Evolutionary conservation across 1,140 invertebrate species (phyloP).

Genomic region (Drosophila nigrodunni): DNA sequence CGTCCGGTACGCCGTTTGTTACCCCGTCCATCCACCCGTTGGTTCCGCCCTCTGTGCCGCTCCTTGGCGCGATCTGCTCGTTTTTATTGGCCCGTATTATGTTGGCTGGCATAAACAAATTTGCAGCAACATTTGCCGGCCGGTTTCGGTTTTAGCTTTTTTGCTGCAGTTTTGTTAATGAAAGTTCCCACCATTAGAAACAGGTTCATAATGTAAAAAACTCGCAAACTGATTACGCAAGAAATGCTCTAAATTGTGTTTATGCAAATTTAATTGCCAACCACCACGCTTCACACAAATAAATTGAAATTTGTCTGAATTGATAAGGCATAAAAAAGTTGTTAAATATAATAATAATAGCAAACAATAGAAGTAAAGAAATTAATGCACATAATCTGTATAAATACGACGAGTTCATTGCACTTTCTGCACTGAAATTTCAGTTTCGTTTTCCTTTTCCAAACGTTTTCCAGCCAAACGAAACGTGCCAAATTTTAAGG

Average conservation of each 20-base stretch:
- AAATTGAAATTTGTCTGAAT: conserved; percentile 37
- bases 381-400: conserved; percentile 47
- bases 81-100: conserved; percentile 30
- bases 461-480: conserved; percentile 39
- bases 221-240: conserved; percentile 65
- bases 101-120: conserved; percentile 76
- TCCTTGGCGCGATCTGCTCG: conserved; percentile 1
- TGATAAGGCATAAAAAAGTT: conserved; percentile 40
- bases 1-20: conserved; percentile 60
- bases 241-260: conserved; percentile 49
- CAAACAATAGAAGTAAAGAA: conserved; percentile 18
- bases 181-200: conserved; percentile 83
- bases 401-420: conserved; percentile 65
- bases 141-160: conserved; percentile 52
- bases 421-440: conserved; percentile 39
- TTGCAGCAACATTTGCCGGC: conserved; percentile 78
- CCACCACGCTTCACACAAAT: neutral
- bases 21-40: neutral
- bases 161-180: conserved; percentile 71
- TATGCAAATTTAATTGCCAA: conserved; percentile 67
- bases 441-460: conserved; percentile 56
- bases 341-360: conserved; percentile 13
- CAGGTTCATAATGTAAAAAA: conserved; percentile 66
- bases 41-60: conserved; percentile 6
- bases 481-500: conserved; percentile 79